These are phyloP conservation scores for Globicephala melas DNA, from an alignment of 2,113 vertebrate genomes.

Conservation along the genomic window DNA sequence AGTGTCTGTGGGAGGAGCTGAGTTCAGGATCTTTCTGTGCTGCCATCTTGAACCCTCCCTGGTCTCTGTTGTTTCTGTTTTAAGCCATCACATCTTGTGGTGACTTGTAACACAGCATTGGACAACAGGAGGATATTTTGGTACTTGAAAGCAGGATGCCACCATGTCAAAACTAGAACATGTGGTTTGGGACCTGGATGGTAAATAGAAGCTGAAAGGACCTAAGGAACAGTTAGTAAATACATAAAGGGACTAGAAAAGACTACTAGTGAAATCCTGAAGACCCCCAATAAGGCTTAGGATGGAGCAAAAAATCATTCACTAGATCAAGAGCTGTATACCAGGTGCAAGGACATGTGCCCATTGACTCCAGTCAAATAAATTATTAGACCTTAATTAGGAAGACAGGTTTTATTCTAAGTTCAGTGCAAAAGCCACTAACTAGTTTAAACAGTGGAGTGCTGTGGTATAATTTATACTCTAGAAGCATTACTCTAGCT, in stretches of 20 bases:
- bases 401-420: not conserved
- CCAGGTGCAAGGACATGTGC: fast-evolving
- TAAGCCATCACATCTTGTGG: not conserved
- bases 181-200: not conserved
- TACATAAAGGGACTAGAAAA: not conserved
- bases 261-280: not conserved
- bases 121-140: not conserved
- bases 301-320: fast-evolving
- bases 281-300: not conserved
- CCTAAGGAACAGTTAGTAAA: not conserved
- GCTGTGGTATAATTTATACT: not conserved
- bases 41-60: not conserved
- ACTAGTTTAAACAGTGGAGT: not conserved
- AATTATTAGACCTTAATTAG: not conserved
- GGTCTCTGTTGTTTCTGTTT: not conserved
- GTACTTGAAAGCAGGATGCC: not conserved
- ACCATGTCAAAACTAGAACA: not conserved
- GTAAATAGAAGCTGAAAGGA: not conserved
- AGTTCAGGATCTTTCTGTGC: not conserved
- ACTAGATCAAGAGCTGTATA: too few species aligned
- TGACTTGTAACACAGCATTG: not conserved
- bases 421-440: not conserved
- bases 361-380: not conserved
- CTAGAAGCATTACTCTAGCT: not conserved
- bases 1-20: not conserved